phyloP scores from a whole-genome alignment of 2,113 vertebrate genomes.

The Oryzias curvinotus region DNA sequence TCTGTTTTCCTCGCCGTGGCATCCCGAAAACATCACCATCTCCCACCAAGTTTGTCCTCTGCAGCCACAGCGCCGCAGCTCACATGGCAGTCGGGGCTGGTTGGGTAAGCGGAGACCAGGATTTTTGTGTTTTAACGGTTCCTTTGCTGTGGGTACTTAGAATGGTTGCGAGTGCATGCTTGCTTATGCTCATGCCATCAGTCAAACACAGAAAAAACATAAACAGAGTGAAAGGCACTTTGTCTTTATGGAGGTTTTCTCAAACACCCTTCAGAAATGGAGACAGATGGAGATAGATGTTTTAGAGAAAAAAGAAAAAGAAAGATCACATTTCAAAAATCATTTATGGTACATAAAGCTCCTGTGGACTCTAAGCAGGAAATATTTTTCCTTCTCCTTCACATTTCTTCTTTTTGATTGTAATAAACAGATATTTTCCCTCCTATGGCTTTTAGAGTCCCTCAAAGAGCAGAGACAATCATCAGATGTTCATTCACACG shows the following conservation, averaged over 20 bases:
- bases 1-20: constrained; percentile 65
- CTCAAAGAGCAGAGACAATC: constrained; percentile 35
- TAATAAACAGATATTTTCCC: constrained; percentile 42
- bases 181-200: not conserved
- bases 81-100: constrained; percentile 58
- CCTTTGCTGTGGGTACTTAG: constrained; percentile 22
- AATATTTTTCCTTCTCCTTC: constrained; percentile 38
- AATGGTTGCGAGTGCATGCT: constrained; percentile 9
- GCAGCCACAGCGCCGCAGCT: constrained; percentile 56
- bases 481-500: constrained; percentile 34
- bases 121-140: constrained; percentile 17
- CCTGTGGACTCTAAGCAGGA: constrained; percentile 21
- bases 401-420: constrained; percentile 47
- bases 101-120: constrained; percentile 22
- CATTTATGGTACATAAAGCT: constrained; percentile 41
- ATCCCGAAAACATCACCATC: constrained; percentile 69
- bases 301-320: constrained; percentile 33
- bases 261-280: constrained; percentile 54
- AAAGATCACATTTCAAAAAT: constrained; percentile 63
- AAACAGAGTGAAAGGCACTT: constrained; percentile 60
- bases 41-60: constrained; percentile 72
- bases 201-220: constrained; percentile 27
- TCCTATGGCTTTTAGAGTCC: constrained; percentile 67
- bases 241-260: constrained; percentile 58
- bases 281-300: constrained; percentile 42